Conservation (phyloP, 2,113 vertebrate species). For the Tamias sibiricus region DNA sequence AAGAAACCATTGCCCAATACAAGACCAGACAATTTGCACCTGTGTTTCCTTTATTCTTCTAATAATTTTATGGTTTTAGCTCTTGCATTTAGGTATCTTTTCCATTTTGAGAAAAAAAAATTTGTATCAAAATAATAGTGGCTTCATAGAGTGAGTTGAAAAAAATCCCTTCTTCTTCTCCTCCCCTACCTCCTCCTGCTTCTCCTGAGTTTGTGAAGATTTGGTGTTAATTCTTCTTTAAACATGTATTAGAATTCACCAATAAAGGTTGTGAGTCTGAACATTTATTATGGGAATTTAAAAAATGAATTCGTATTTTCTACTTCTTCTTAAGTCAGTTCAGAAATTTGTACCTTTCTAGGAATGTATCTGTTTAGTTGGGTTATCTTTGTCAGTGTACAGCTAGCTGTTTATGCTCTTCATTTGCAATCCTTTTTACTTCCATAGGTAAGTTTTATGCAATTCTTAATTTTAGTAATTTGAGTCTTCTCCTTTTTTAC, state of each 20-base stretch:
- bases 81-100: neutral
- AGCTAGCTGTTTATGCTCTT: neutral
- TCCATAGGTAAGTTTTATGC: neutral
- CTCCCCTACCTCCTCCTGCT: neutral
- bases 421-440: neutral
- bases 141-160: neutral
- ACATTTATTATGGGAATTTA: neutral
- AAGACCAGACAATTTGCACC: neutral
- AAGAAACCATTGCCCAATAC: neutral
- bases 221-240: neutral
- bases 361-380: neutral
- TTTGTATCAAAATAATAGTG: neutral
- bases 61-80: neutral
- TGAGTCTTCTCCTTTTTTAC: neutral
- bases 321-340: neutral
- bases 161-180: neutral
- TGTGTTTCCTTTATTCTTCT: neutral
- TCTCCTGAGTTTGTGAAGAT: neutral
- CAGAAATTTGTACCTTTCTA: neutral
- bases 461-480: neutral
- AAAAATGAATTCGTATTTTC: neutral
- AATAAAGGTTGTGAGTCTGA: neutral
- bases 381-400: neutral
- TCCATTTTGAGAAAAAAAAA: neutral
- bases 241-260: neutral